Base-by-base conservation (phyloP, 2,888 invertebrate genomes). In the Chloroclysta siterata region DNA sequence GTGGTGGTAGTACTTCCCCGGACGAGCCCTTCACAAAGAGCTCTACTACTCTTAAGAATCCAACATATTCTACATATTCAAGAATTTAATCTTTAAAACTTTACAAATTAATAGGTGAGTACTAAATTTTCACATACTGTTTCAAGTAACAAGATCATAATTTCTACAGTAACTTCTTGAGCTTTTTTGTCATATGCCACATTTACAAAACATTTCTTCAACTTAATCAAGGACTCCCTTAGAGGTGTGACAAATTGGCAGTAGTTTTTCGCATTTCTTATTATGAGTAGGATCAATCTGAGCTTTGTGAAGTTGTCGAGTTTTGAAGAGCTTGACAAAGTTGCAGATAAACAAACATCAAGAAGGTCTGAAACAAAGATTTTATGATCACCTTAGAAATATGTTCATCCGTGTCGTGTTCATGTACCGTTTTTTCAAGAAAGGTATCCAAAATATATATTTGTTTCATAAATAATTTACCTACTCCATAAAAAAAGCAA, bases 301-400 rank as follows among this genome's bases (percentile, higher is more conserved):
- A 94, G 77, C 58, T 93, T 84, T 22, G 88, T 83, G 55, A 83
- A 88, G 62, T 86, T 87, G 69, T 93, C 90, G 14, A 87, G 73
- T 61, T 84, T 80, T 0, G 82, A 84, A 63, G 80, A 67, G 42
- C 76, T 81, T 53, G 80, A 82, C 48, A 79, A 70, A 69, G 86
- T 85, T 53, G 80, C 70, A 52, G 83, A 76, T 15, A 88, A 72
- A 67, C 80, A 77, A n/a, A 87, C 80, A 69, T 89, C 84, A 59
- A 93, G 74, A 56, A 93, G 76, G 65, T 89, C 93, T 93, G 76
- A 81, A 83, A 59, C 15, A 47, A 52, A 11, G 5, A 39, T 36
- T 36, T 33, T 6, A 33, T 33, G 6, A 33, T 22, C 22, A 22
- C 22, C 22, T 22, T 22, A 22, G 1, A 22, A 22, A 22, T 22